A percentile compares a stretch with the other conserved stretches of the same genome.
Evolutionary conservation across 2,797 vertebrate genomes (phyloP).

Genomic region (Hoplostethus atlanticus): DNA sequence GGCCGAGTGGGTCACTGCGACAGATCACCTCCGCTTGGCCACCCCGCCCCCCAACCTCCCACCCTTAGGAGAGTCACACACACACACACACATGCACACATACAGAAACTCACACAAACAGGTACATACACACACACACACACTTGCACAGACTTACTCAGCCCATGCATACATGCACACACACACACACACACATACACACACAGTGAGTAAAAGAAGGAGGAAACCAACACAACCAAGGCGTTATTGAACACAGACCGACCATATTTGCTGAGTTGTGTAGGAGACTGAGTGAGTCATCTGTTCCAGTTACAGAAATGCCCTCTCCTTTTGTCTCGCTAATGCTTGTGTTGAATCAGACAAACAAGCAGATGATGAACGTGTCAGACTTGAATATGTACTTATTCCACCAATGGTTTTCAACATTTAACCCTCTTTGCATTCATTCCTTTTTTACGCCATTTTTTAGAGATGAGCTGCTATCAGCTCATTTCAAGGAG

Average conservation of each 20-base stretch:
- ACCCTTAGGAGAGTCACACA: slow-evolving; percentile 46
- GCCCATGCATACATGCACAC: slow-evolving; percentile 11
- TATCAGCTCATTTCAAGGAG: slow-evolving; percentile 23
- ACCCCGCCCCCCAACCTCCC: slow-evolving; percentile 43
- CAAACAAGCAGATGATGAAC: slow-evolving; percentile 18
- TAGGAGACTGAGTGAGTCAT: slow-evolving; percentile 64
- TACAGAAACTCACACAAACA: slow-evolving; percentile 22
- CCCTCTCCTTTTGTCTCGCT: slow-evolving; percentile 54
- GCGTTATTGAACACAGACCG: slow-evolving; percentile 35
- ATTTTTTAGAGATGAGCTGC: slow-evolving; percentile 19
- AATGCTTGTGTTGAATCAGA: slow-evolving; percentile 43
- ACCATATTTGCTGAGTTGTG: slow-evolving; percentile 45
- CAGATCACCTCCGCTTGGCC: slow-evolving; percentile 73
- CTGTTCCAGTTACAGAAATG: slow-evolving; percentile 51
- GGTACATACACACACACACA: slow-evolving; percentile 60
- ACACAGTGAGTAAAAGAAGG: slow-evolving; percentile 15
- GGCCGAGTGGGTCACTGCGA: slow-evolving; percentile 69
- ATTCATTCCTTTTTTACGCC: no score
- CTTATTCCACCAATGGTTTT: background rate
- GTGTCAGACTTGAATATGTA: slow-evolving; percentile 7
- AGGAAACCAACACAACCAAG: slow-evolving; percentile 7
- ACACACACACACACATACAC: slow-evolving; percentile 6
- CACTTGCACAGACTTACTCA: slow-evolving; percentile 27
- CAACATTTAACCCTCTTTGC: background rate
- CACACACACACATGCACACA: slow-evolving; percentile 11